Conservation (phyloP, 2,888 invertebrate genomes). For the Harmothoe impar region DNA sequence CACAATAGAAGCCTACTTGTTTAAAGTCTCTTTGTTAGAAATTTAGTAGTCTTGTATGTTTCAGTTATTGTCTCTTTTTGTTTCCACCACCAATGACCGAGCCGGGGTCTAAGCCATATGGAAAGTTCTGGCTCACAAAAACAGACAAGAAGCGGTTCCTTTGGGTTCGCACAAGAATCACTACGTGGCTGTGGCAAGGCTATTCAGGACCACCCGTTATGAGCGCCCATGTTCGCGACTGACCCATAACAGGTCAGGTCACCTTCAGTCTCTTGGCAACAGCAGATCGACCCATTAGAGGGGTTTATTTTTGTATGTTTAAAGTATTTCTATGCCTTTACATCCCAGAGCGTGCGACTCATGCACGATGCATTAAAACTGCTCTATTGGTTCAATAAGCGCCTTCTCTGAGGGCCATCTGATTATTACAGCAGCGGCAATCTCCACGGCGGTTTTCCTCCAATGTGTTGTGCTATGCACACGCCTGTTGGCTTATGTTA, state of each 20-base stretch:
- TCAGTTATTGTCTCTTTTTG: too few species aligned
- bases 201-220: neutral
- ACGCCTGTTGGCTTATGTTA: constrained; percentile 3
- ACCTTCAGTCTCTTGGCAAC: constrained; percentile 30
- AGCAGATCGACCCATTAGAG: neutral
- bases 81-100: too few species aligned
- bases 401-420: neutral
- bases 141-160: constrained; percentile 39
- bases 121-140: neutral
- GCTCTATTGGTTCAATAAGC: neutral
- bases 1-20: constrained; percentile 15
- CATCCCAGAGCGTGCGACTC: neutral
- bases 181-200: constrained; percentile 29
- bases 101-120: too few species aligned
- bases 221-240: neutral
- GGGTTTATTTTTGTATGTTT: neutral
- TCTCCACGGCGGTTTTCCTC: neutral
- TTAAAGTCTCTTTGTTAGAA: neutral
- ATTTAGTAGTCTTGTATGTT: neutral
- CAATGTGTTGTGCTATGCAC: neutral
- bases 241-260: neutral
- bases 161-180: neutral
- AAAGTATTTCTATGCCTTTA: too few species aligned
- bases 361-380: neutral
- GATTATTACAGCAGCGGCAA: neutral